Evolutionary conservation across 2,113 vertebrate genomes (phyloP), one percentile per base, ranked within the genome.

Genomic region (Grallaria varia): DNA sequence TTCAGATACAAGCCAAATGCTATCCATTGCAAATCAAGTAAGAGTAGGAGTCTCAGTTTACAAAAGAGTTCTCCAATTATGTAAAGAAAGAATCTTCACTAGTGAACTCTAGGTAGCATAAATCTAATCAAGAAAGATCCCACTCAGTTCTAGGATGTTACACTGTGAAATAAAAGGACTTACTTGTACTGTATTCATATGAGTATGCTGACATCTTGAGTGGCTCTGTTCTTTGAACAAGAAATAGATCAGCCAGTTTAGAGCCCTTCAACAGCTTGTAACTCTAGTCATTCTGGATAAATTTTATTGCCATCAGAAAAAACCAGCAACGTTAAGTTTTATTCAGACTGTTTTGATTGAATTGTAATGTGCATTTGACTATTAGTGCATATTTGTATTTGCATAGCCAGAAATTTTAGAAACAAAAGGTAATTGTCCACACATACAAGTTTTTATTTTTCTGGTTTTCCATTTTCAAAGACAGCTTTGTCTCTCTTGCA

Each of bases 1-100:
- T 86, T 97, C 92, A 95, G 66, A 90, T 89, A 90, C 74, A 96
- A 93, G 73, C 94, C 97, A 97, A 92, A 97, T 97, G 95, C 90
- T 97, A 52, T 96, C 73, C 42, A 90, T 53, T 93, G 84, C 75
- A 95, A 84, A 97, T 80, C 81, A 94, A 96, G 75, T 90, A 96
- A 52, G 62, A 75, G 50, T 42, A 82, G 30, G 78, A 92, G 19
- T 63, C 59, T 89, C 42, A 82, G 50, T 88, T 95, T 91, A 95
- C 59, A 84, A 42, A 93, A 90, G 49, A 60, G 33, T 47, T 87
- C 72, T 67, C 49, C 68, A 87, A 0, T 52, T 49, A 49, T 33
- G 45, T 75, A 74, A 84, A 74, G 33, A 15, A 87, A 94, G 25
- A 55, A 4, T 84, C 84, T 83, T 66, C 49, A 45, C 14, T 80